Evolutionary conservation across 2,797 vertebrate species (phyloP).

Genomic region (Oreonectes daqikongensis): DNA sequence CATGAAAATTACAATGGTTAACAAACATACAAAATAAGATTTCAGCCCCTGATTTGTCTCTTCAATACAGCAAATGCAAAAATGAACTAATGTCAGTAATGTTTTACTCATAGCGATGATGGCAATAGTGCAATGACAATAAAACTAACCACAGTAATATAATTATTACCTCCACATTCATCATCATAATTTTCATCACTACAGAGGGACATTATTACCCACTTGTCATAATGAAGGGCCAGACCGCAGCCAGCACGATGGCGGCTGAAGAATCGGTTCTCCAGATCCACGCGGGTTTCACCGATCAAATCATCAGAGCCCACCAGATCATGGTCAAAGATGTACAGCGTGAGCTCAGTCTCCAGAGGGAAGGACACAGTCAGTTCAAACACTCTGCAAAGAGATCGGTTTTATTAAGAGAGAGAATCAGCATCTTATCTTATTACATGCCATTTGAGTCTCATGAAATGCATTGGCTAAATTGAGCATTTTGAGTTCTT

Average conservation of each 20-base stretch:
- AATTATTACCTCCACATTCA: neutral
- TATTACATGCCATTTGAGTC: too few relatives aligned
- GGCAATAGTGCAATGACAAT: neutral
- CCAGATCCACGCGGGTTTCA: constrained; percentile 88
- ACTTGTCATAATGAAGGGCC: constrained; percentile 85
- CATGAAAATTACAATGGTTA: neutral
- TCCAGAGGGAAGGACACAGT: constrained; percentile 88
- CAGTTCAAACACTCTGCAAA: constrained; percentile 86
- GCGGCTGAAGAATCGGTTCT: constrained; percentile 94
- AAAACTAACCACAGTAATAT: constrained; percentile 24
- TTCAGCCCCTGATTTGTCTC: neutral
- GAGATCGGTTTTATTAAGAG: constrained; percentile 6
- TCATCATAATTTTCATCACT: neutral
- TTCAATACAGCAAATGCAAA: neutral
- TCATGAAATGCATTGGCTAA: too few relatives aligned
- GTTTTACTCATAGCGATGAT: neutral
- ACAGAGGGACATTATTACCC: constrained; percentile 52
- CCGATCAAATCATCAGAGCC: constrained; percentile 90
- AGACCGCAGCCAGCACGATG: constrained; percentile 88
- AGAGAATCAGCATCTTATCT: neutral
- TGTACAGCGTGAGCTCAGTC: constrained; percentile 81
- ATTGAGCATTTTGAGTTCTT: neutral
- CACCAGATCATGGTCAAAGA: constrained; percentile 90
- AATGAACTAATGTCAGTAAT: neutral
- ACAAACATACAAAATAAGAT: neutral